Evolutionary conservation across 2,113 vertebrate genomes (phyloP).

Genomic region (Chaetops frenatus): DNA sequence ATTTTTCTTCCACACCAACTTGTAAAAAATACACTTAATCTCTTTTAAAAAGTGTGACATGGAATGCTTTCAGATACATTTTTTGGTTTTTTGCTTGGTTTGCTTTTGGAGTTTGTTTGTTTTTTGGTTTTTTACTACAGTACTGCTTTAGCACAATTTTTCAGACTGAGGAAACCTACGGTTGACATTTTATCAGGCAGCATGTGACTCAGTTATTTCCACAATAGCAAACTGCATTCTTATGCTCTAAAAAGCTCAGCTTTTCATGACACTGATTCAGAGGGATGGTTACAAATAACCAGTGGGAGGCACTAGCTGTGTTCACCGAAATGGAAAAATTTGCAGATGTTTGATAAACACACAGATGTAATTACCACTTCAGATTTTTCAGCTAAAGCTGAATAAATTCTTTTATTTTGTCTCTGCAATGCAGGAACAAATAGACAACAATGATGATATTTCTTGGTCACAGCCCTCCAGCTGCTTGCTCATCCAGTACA

Average conservation of each 20-base stretch:
- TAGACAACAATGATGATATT: background rate
- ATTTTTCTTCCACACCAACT: background rate
- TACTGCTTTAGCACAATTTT: background rate
- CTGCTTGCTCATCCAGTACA: background rate
- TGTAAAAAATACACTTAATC: background rate
- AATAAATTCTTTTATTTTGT: background rate
- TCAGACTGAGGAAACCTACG: background rate
- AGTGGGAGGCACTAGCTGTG: background rate
- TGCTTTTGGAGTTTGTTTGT: background rate
- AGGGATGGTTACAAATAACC: background rate
- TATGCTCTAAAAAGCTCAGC: background rate
- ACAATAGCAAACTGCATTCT: background rate
- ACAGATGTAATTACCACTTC: background rate
- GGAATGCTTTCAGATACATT: background rate
- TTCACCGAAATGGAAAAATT: background rate
- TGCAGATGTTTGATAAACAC: conserved; percentile 25
- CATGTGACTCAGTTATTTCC: background rate
- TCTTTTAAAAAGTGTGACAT: background rate
- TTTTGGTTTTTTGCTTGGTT: background rate
- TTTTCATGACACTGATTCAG: background rate
- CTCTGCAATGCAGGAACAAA: background rate
- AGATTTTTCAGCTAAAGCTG: background rate
- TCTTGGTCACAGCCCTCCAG: background rate
- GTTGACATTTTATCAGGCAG: background rate
- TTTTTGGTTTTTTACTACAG: background rate